Conservation (phyloP, 2,888 invertebrate species). For the Portevinia maculata region DNA sequence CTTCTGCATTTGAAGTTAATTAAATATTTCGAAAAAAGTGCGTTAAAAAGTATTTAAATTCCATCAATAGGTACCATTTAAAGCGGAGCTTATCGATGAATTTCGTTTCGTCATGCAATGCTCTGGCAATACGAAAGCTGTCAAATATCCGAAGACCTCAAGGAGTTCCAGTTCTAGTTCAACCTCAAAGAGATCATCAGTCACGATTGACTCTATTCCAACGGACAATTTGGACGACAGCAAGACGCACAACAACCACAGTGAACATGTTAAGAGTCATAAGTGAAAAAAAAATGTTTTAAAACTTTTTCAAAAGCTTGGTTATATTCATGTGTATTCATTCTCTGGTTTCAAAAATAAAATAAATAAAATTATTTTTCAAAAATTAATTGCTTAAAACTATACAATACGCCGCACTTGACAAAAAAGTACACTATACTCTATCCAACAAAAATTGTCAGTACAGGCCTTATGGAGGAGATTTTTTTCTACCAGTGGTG, state of each 20-base stretch:
- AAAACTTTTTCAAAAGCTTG: not conserved
- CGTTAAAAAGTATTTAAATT: not conserved
- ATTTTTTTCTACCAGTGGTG: too few relatives aligned
- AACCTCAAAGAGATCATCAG: constrained; percentile 76
- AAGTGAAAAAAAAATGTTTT: constrained; percentile 3
- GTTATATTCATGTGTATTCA: too few relatives aligned
- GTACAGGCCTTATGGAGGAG: too few relatives aligned
- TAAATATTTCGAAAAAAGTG: not conserved
- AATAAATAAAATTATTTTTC: not conserved
- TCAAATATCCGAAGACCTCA: constrained; percentile 83
- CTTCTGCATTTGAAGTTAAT: constrained; percentile 2
- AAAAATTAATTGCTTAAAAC: not conserved
- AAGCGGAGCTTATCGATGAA: constrained; percentile 87
- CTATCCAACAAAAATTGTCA: too few relatives aligned
- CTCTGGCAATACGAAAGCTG: constrained; percentile 88
- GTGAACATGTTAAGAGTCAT: constrained; percentile 32
- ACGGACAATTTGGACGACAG: constrained; percentile 73
- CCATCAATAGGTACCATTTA: constrained; percentile 86
- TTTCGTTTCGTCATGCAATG: constrained; percentile 89
- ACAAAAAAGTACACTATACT: too few relatives aligned
- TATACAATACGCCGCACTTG: too few relatives aligned
- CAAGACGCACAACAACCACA: constrained; percentile 59
- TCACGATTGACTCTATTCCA: constrained; percentile 79
- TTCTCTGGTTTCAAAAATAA: too few relatives aligned
- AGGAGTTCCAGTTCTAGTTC: constrained; percentile 75